A percentile compares a stretch with the other conserved stretches of the same genome.
phyloP scores from a whole-genome alignment of 2,888 invertebrate species.

The Cartodere bifasciata region DNA sequence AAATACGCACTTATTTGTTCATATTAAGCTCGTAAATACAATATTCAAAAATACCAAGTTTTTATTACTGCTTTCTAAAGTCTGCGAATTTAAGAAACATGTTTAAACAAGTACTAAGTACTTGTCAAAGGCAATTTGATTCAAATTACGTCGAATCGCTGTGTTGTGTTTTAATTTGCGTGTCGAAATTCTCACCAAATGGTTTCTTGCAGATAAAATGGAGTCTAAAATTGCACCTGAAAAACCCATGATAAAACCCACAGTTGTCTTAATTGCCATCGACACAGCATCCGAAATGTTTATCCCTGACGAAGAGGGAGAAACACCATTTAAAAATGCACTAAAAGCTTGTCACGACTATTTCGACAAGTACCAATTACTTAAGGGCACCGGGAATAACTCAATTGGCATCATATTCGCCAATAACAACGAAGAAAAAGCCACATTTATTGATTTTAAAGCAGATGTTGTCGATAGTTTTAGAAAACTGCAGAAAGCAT shows the following conservation, averaged over 20 bases:
- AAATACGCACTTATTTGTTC: too few relatives aligned
- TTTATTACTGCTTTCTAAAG: too few relatives aligned
- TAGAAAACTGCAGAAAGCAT: constrained; percentile 14
- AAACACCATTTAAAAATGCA: constrained; percentile 20
- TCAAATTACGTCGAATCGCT: too few relatives aligned
- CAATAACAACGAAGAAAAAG: constrained; percentile 19
- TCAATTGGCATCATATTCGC: constrained; percentile 23
- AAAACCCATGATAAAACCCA: constrained; percentile 16
- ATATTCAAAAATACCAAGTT: too few relatives aligned
- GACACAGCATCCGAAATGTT: constrained; percentile 26
- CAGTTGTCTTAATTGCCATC: constrained; percentile 24
- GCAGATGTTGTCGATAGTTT: constrained; percentile 12
- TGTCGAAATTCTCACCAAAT: too few relatives aligned
- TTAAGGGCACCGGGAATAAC: constrained; percentile 17
- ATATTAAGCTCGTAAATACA: too few relatives aligned
- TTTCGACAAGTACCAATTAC: constrained; percentile 22
- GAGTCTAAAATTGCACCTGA: too few relatives aligned
- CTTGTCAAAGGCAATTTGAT: too few relatives aligned
- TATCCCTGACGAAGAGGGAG: constrained; percentile 13
- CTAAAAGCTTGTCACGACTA: constrained; percentile 22
- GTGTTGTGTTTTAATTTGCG: too few relatives aligned
- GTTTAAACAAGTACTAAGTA: too few relatives aligned
- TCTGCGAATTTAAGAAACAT: too few relatives aligned
- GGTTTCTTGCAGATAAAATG: too few relatives aligned
- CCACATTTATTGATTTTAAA: constrained; percentile 18